Evolutionary conservation across 2,797 vertebrate species (phyloP).

Genomic region (Hemitrygon akajei): DNA sequence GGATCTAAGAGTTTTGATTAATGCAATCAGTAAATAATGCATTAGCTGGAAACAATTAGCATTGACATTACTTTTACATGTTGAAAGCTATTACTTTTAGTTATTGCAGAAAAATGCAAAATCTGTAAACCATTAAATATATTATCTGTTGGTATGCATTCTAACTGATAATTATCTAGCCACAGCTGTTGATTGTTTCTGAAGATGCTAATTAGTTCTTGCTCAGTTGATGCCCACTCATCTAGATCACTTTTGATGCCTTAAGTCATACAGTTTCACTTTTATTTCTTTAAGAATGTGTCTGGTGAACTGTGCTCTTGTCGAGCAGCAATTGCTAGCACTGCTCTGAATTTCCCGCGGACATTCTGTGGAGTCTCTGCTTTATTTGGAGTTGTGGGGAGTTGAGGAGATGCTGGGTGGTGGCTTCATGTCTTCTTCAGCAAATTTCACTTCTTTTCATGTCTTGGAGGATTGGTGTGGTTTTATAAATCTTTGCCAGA

Average conservation of each 20-base stretch:
- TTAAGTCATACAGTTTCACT: not conserved
- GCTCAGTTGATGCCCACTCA: not conserved
- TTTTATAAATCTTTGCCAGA: not conserved
- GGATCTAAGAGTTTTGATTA: not conserved
- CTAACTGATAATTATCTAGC: not conserved
- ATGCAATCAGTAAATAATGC: not conserved
- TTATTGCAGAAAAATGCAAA: not conserved
- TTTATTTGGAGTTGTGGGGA: not conserved
- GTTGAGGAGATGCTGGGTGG: too few relatives aligned
- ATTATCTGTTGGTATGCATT: not conserved
- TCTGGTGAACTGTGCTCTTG: not conserved
- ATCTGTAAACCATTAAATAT: not conserved
- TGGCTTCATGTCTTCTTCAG: too few relatives aligned
- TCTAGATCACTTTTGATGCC: slow-evolving; percentile 5
- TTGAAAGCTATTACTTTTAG: not conserved
- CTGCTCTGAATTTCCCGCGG: not conserved
- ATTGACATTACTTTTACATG: not conserved
- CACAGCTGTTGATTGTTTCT: slow-evolving; percentile 5
- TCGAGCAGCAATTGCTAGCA: not conserved
- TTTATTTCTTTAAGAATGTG: not conserved
- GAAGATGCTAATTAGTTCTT: slow-evolving; percentile 24
- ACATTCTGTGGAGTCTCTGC: not conserved
- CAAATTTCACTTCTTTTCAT: not conserved
- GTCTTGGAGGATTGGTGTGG: not conserved
- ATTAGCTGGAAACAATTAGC: not conserved